These are phyloP conservation scores for Drosophila picticornis DNA, from an alignment of 2,888 invertebrate species.

Conservation along the genomic window DNA sequence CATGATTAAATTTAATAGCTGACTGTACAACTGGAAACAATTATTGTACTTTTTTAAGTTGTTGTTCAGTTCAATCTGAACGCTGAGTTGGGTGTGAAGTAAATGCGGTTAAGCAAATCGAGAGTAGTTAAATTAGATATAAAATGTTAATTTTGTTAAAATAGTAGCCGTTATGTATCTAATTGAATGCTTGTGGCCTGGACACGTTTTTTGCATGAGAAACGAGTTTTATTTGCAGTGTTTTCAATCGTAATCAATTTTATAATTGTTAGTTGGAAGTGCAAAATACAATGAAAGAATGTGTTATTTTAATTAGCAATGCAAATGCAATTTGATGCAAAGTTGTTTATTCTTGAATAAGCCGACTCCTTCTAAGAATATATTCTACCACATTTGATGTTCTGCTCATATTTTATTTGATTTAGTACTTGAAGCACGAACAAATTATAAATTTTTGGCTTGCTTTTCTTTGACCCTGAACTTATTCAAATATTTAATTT, in stretches of 20 bases:
- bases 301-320: neutral
- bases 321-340: neutral
- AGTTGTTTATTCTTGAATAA: neutral
- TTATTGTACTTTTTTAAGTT: neutral
- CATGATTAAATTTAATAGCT: neutral
- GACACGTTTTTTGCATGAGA: neutral
- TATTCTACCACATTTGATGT: neutral
- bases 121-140: neutral
- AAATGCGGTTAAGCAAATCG: neutral
- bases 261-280: neutral
- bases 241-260: neutral
- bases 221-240: neutral
- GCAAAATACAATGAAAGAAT: neutral
- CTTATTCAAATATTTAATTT: too few species aligned
- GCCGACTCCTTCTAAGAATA: neutral
- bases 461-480: neutral
- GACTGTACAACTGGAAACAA: neutral
- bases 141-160: neutral
- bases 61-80: neutral
- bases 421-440: neutral
- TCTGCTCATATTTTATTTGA: neutral
- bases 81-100: neutral
- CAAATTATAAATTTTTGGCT: neutral
- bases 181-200: neutral
- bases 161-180: neutral